Percentiles rank a stretch among this genome's conserved stretches.
phyloP scores from a whole-genome alignment of 2,797 vertebrate species.

The Rhabdomys pumilio region DNA sequence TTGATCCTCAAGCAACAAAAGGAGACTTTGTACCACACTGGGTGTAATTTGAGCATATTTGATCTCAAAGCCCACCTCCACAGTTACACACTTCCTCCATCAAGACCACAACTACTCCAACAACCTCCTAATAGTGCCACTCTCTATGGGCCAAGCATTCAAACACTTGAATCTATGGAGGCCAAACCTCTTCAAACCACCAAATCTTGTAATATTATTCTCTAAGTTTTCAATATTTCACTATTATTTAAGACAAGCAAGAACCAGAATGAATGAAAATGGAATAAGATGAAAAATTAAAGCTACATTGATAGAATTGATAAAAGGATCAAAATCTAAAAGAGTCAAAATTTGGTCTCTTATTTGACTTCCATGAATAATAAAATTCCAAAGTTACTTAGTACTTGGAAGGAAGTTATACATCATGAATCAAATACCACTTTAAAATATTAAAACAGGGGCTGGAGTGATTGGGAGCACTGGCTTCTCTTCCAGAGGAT shows the following conservation, averaged over 20 bases:
- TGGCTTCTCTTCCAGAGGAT: not conserved
- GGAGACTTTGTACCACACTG: not conserved
- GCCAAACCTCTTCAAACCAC: not conserved
- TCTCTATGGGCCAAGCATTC: not conserved
- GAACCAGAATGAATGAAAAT: not conserved
- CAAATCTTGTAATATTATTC: not conserved
- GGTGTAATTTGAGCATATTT: not conserved
- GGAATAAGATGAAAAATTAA: conserved; percentile 45
- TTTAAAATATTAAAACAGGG: not conserved
- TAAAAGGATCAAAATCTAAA: conserved; percentile 73
- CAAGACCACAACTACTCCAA: not conserved
- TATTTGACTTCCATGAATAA: conserved; percentile 69
- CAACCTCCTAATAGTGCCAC: not conserved
- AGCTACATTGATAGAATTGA: conserved; percentile 41
- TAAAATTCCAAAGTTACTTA: conserved; percentile 32
- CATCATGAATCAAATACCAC: conserved; percentile 31
- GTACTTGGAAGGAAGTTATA: not conserved
- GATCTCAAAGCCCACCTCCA: not conserved
- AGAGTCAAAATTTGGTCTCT: not conserved
- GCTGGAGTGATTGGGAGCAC: not conserved
- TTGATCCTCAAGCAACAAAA: not conserved
- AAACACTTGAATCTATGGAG: not conserved
- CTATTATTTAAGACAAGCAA: conserved; percentile 41
- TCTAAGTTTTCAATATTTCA: conserved; percentile 12
- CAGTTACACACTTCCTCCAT: not conserved